Evolutionary conservation across 2,888 invertebrate genomes (phyloP), one percentile per base, ranked within the genome.

Genomic region (Epicampocera succincta): DNA sequence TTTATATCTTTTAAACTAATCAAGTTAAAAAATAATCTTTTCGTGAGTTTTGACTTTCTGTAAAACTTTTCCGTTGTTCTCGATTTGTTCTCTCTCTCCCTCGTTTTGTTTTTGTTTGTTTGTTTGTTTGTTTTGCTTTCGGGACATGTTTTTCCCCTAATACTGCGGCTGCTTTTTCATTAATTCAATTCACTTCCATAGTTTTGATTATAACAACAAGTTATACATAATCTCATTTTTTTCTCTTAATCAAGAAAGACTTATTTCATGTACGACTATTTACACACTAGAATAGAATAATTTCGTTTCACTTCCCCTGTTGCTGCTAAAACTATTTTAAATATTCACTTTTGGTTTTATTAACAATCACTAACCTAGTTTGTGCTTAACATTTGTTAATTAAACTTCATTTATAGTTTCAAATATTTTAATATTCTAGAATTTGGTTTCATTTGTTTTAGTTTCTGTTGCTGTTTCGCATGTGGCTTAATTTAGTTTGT

Each of bases 291-390:
- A n/a, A n/a, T n/a, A 80, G 42, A 61, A 65, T 74, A 46, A 72
- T 76, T 56, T 33, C 1, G 5, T 42, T 61, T 50, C 46, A 4
- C 8, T 52, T 65, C 54, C 2, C 33, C 4, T 54, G 13, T 63
- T 29, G 50, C 42, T 33, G 5, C 25, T 46, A 17, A 17, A 56
- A 48, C 42, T 63, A 52, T 52, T 56, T 73, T 44, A 21, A 33
- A 52, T 60, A 38, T 78, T 77, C 52, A 44, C 46, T 72, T 60
- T 75, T 66, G 54, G 15, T 76, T 80, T 63, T 71, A 42, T 58
- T 83, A 80, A 83, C 79, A 83, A 80, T 83, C 83, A 83, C 83
- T 83, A 83, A 83, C 79, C 79, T 83, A 83, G 58, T 73, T 83
- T 79, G 83, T 82, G 82, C 78, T 82, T 78, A 81, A 81, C 68